A percentile compares a stretch with the other conserved stretches of the same genome.
Conservation (phyloP, 2,888 invertebrate genomes). For the Lepetodrilus schrolli region DNA sequence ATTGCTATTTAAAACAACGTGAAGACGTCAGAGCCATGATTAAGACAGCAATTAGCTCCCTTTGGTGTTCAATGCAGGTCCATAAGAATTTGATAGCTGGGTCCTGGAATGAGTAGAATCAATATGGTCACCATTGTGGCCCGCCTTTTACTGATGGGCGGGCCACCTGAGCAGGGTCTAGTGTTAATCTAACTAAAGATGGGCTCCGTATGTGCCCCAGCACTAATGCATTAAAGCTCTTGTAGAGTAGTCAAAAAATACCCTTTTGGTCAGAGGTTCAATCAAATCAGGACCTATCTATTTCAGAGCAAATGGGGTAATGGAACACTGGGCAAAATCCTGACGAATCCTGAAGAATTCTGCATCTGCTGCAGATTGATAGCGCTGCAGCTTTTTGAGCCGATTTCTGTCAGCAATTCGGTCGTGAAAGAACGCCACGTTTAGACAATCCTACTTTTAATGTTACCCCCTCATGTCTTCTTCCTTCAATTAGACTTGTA, state of each 20-base stretch:
- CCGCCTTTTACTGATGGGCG: neutral
- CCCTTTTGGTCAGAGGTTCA: neutral
- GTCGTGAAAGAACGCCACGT: neutral
- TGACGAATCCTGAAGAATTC: slow-evolving; percentile 8
- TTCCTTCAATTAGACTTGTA: neutral
- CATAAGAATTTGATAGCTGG: neutral
- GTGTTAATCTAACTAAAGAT: slow-evolving; percentile 10
- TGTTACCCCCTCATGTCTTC: neutral
- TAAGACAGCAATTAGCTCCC: slow-evolving; percentile 1
- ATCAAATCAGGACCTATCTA: neutral
- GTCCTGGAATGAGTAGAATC: neutral
- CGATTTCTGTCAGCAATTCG: neutral
- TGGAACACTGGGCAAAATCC: neutral
- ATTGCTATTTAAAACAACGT: neutral
- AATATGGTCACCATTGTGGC: slow-evolving; percentile 16
- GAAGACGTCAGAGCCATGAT: slow-evolving; percentile 1
- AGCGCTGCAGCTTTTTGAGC: neutral
- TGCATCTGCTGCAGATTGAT: neutral
- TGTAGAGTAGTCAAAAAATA: neutral
- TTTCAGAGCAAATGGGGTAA: neutral
- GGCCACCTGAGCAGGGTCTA: neutral
- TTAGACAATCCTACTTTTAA: neutral
- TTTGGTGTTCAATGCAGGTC: neutral
- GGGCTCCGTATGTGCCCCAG: neutral
- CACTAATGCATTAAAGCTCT: slow-evolving; percentile 9